phyloP scores from a whole-genome alignment of 2,888 invertebrate genomes.

The Malacosoma neustria region DNA sequence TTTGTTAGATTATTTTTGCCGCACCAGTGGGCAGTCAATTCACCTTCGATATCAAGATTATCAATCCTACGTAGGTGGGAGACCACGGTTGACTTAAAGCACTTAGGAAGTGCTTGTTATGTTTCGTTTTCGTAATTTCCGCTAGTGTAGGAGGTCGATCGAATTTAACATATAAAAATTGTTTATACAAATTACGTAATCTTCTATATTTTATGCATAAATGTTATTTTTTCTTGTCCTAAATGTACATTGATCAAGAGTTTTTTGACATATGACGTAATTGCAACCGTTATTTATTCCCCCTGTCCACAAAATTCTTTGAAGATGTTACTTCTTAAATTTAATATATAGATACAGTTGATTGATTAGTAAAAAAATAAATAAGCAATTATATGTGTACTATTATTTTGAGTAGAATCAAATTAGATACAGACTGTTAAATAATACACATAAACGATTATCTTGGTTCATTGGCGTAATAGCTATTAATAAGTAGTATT shows the following conservation, averaged over 20 bases:
- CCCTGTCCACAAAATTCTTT: not conserved
- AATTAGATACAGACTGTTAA: not conserved
- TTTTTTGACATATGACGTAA: too few relatives aligned
- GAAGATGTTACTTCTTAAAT: too few relatives aligned
- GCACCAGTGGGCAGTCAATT: conserved; percentile 58
- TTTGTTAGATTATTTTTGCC: conserved; percentile 57
- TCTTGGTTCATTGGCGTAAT: conserved; percentile 5
- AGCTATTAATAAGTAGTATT: not conserved
- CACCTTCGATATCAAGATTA: conserved; percentile 63
- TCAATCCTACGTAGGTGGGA: conserved; percentile 50
- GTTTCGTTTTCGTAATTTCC: conserved; percentile 39
- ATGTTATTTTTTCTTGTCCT: not conserved
- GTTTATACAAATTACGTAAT: conserved; percentile 13
- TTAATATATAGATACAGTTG: not conserved
- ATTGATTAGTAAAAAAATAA: not conserved
- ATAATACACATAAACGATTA: conserved; percentile 7
- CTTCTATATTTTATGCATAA: not conserved
- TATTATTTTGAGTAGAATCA: not conserved
- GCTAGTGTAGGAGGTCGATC: conserved; percentile 18
- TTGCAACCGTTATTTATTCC: not conserved
- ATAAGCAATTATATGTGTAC: too few relatives aligned
- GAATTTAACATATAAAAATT: conserved; percentile 20
- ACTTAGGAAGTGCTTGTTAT: conserved; percentile 39
- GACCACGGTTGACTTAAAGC: conserved; percentile 11
- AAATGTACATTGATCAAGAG: not conserved